These are phyloP conservation scores for Acanthosepion pharaonis DNA, from an alignment of 2,888 invertebrate species.

Conservation along the genomic window DNA sequence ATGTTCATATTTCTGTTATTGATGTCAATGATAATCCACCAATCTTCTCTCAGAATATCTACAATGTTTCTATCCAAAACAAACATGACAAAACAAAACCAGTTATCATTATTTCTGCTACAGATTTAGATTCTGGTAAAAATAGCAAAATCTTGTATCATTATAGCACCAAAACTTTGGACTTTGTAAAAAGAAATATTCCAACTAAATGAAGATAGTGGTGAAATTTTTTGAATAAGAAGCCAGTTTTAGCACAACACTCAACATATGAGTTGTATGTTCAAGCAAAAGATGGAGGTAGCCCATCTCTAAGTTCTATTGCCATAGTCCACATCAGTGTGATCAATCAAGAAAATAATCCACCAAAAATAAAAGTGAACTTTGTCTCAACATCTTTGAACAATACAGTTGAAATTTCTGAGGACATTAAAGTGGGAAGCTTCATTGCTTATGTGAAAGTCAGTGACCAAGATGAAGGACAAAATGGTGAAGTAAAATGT, in stretches of 20 bases:
- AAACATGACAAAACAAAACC: not conserved
- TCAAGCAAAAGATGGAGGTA: not conserved
- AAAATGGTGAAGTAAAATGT: not conserved
- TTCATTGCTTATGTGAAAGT: constrained; percentile 9
- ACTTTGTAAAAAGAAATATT: not conserved
- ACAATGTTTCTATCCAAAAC: not conserved
- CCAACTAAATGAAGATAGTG: not conserved
- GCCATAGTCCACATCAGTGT: not conserved
- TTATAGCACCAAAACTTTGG: not conserved
- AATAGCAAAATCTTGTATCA: not conserved
- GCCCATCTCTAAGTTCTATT: not conserved
- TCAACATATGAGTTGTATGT: not conserved
- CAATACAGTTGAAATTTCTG: not conserved
- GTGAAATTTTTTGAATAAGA: not conserved
- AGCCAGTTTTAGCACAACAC: not conserved
- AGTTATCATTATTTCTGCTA: not conserved
- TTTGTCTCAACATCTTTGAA: not conserved
- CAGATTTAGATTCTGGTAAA: not conserved
- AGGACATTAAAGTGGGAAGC: not conserved
- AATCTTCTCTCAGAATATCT: not conserved
- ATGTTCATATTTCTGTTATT: not conserved
- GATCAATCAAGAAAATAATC: not conserved
- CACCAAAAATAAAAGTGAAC: not conserved
- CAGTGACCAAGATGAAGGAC: not conserved
- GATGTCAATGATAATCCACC: too few species aligned